Evolutionary conservation across 2,888 invertebrate species (phyloP), one percentile per base, ranked within the genome.

Genomic region (Andrena minutula): DNA sequence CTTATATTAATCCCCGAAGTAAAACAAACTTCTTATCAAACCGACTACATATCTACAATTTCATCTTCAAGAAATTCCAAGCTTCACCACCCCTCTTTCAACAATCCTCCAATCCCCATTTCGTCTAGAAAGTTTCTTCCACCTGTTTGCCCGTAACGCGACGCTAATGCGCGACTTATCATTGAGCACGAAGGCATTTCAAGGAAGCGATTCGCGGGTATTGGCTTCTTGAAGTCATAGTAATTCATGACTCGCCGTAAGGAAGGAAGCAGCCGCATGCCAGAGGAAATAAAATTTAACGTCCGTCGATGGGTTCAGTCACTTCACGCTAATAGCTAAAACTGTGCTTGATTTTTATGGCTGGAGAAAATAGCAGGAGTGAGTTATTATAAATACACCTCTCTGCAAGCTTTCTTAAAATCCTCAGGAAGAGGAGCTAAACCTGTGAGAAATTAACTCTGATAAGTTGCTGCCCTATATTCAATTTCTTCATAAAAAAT

Each of bases 61-160:
- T 58, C n/a, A 23, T 53, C 7, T 35, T 68, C 23, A 51, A 51
- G 51, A 8, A 51, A 20, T 51, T 51, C 16, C 23, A 28, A 56
- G 58, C 68, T 58, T 23, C 41, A 30, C 68, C 47, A 30, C 12
- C 47, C 68, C 16, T 16, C 41, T 32, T 47, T 58, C 6, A 23
- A 30, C 66, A 41, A 49, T 61, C 49, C 10, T 35, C n/a, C 5
- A 32, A 35, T 26, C 12, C 56, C 35, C 10, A 32, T 10, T 23
- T 26, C 30, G 23, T 20, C 16, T 75, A 68, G 75, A 75, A 75
- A 75, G 69, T 69, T 32, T 60, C 47, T 12, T 58, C 5, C 16
- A n/a, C 23, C 32, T 32, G 6, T 51, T 49, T 41, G 41, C 16
- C 41, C 41, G 41, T 41, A 20, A 30, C 3, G 23, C 49, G 32